Evolutionary conservation across 2,113 vertebrate species (phyloP).

Genomic region (Sinocyclocheilus maitianheensis): DNA sequence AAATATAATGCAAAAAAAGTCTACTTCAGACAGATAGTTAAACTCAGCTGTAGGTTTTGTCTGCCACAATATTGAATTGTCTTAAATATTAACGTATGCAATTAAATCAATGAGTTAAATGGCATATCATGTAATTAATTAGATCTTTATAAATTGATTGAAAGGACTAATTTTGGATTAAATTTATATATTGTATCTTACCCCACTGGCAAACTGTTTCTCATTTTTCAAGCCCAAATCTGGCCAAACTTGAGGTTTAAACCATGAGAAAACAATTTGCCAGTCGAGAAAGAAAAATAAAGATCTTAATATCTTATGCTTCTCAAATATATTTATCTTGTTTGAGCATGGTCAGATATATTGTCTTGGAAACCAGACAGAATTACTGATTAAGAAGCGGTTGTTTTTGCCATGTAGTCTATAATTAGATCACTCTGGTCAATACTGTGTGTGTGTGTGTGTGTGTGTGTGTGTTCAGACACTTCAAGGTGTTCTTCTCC

Average conservation of each 20-base stretch:
- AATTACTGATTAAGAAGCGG: neutral
- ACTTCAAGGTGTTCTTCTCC: neutral
- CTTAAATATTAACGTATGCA: too few relatives aligned
- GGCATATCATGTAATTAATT: too few relatives aligned
- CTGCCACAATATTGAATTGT: too few relatives aligned
- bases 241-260: neutral
- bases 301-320: neutral
- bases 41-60: too few relatives aligned
- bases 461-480: conserved; percentile 21
- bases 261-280: neutral
- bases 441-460: neutral
- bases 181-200: too few relatives aligned
- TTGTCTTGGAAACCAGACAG: neutral
- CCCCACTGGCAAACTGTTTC: neutral
- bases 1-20: neutral
- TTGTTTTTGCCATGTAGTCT: neutral
- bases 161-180: too few relatives aligned
- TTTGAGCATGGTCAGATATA: neutral
- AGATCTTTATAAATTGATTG: too few relatives aligned
- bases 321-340: conserved; percentile 13
- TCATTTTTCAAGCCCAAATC: neutral
- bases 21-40: too few relatives aligned
- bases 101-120: too few relatives aligned
- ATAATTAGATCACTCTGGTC: neutral
- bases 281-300: neutral